phyloP scores from a whole-genome alignment of 2,888 invertebrate genomes.

The Ennomos erosarius region DNA sequence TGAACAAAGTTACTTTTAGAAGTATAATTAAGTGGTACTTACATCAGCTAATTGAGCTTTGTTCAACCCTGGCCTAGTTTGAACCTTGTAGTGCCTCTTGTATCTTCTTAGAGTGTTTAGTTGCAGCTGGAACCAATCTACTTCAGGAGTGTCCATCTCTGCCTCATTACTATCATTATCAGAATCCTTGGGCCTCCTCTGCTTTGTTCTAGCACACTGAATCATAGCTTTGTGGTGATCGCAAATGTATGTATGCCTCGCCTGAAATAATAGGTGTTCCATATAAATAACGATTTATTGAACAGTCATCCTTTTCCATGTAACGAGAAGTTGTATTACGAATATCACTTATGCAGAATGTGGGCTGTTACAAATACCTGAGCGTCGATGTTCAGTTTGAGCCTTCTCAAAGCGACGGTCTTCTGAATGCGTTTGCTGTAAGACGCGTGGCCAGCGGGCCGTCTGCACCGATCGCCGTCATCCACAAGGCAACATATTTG shows the following conservation, averaged over 20 bases:
- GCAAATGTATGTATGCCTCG: conserved; percentile 97
- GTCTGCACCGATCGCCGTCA: conserved; percentile 93
- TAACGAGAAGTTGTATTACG: conserved; percentile 27
- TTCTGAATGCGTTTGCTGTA: conserved; percentile 99
- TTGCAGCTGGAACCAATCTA: conserved; percentile 96
- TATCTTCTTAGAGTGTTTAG: conserved; percentile 97
- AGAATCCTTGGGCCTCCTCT: conserved; percentile 94
- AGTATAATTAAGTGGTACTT: conserved; percentile 58
- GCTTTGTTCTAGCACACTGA: conserved; percentile 96
- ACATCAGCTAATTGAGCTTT: conserved; percentile 98
- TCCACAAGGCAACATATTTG: conserved; percentile 97
- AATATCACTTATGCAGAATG: conserved; percentile 28
- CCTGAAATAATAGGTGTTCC: conserved; percentile 80
- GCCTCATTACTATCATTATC: conserved; percentile 97
- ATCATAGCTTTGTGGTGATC: conserved; percentile 98
- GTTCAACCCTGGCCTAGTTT: conserved; percentile 95
- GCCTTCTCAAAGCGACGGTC: conserved; percentile 95
- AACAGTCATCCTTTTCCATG: conserved; percentile 11
- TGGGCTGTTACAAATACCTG: conserved; percentile 55
- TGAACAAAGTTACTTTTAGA: not conserved
- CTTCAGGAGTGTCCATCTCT: conserved; percentile 96
- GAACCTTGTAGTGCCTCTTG: conserved; percentile 96
- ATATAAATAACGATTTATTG: conserved; percentile 19
- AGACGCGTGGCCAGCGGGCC: conserved; percentile 96
- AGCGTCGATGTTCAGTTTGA: conserved; percentile 94